phyloP scores from a whole-genome alignment of 2,797 vertebrate species.

The Thaleichthys pacificus region DNA sequence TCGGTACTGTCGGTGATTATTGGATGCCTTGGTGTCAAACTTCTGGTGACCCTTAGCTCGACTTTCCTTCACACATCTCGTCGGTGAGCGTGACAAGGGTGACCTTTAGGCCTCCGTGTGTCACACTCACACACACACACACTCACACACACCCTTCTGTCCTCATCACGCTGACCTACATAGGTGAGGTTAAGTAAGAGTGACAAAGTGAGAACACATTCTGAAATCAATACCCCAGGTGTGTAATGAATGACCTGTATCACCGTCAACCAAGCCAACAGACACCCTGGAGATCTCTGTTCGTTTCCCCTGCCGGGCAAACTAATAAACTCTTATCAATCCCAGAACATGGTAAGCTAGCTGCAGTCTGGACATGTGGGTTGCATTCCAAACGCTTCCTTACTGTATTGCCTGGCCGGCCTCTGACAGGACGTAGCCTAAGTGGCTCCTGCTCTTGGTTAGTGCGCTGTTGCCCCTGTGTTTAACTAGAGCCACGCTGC shows the following conservation, averaged over 20 bases:
- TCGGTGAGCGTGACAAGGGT: too few species aligned
- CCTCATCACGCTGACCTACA: neutral
- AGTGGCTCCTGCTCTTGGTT: neutral
- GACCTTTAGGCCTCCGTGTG: too few species aligned
- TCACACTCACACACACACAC: neutral
- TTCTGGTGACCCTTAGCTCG: neutral
- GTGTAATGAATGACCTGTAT: neutral
- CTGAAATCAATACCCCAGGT: conserved; percentile 2
- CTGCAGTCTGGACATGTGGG: neutral
- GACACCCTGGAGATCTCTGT: neutral
- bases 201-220: neutral
- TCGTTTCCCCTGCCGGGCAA: neutral
- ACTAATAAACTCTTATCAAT: neutral
- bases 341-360: neutral
- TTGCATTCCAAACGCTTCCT: too few species aligned
- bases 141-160: neutral
- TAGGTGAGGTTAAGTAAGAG: neutral
- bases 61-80: neutral
- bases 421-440: neutral
- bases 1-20: too few species aligned
- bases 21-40: too few species aligned
- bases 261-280: neutral
- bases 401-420: neutral
- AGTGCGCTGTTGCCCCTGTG: conserved; percentile 9
- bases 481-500: conserved; percentile 34